A percentile compares a stretch with the other conserved stretches of the same genome.
These are phyloP conservation scores for Cyphomyrmex costatus DNA, from an alignment of 1,140 invertebrate species.

Conservation along the genomic window DNA sequence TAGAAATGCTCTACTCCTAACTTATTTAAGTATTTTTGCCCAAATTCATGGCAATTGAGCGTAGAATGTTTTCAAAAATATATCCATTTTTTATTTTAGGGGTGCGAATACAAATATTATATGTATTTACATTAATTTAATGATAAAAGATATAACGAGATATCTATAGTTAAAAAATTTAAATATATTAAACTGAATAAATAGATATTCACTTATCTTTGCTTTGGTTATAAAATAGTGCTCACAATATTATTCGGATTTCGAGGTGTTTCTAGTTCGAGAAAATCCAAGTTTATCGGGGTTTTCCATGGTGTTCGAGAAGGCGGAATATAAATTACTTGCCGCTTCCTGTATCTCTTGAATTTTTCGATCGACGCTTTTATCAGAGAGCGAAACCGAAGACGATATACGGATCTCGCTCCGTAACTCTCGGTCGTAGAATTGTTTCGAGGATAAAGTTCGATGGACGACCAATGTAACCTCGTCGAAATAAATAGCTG, in stretches of 20 bases:
- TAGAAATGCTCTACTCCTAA: too few relatives aligned
- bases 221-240: neutral
- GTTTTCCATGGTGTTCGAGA: slow-evolving; percentile 15
- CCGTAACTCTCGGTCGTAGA: slow-evolving; percentile 37
- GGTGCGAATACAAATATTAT: neutral
- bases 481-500: slow-evolving; percentile 66
- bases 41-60: too few relatives aligned
- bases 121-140: slow-evolving; percentile 2
- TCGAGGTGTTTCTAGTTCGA: neutral
- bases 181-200: neutral
- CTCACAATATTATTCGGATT: neutral
- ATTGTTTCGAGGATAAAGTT: slow-evolving; percentile 70
- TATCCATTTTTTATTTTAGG: too few relatives aligned
- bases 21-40: too few relatives aligned
- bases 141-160: neutral
- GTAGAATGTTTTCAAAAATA: too few relatives aligned
- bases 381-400: slow-evolving; percentile 40
- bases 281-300: slow-evolving; percentile 27
- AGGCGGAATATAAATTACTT: slow-evolving; percentile 35
- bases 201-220: neutral
- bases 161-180: neutral
- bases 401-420: slow-evolving; percentile 22
- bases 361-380: slow-evolving; percentile 51
- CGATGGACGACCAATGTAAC: slow-evolving; percentile 35
- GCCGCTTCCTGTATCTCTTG: slow-evolving; percentile 35